These are phyloP conservation scores for Tangara arthus DNA, from an alignment of 2,797 vertebrate genomes.

Conservation along the genomic window DNA sequence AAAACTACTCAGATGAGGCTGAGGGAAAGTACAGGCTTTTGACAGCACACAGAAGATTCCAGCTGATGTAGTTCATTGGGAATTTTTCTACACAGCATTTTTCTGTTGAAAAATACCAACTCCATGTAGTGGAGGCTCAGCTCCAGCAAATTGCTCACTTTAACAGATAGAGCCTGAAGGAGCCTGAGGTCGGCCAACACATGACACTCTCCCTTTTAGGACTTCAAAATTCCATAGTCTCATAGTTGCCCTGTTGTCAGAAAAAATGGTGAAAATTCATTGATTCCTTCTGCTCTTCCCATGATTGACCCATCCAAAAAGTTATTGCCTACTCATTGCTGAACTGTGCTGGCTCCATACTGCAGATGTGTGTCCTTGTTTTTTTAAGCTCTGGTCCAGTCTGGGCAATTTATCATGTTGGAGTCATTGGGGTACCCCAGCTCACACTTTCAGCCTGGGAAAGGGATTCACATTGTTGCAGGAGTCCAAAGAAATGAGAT, in stretches of 20 bases:
- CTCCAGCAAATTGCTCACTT: not conserved
- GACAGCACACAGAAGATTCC: not conserved
- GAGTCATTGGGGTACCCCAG: not conserved
- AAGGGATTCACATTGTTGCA: not conserved
- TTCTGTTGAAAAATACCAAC: not conserved
- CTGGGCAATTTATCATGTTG: not conserved
- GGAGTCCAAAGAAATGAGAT: not conserved
- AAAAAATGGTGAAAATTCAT: not conserved
- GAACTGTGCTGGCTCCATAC: not conserved
- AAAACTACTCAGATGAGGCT: not conserved
- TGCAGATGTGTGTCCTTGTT: not conserved
- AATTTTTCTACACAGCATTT: not conserved
- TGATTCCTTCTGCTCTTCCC: not conserved
- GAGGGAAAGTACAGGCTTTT: conserved; percentile 2
- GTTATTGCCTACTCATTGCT: not conserved
- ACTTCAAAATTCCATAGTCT: not conserved
- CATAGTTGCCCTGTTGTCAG: not conserved
- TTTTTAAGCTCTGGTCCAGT: not conserved
- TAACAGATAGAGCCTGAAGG: not conserved
- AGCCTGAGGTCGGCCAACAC: not conserved
- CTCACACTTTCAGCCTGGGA: not conserved
- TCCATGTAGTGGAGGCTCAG: not conserved
- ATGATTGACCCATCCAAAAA: not conserved
- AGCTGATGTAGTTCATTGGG: not conserved
- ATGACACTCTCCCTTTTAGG: fast-evolving